Evolutionary conservation across 1,140 invertebrate species (phyloP).

Genomic region (Maniola jurtina): DNA sequence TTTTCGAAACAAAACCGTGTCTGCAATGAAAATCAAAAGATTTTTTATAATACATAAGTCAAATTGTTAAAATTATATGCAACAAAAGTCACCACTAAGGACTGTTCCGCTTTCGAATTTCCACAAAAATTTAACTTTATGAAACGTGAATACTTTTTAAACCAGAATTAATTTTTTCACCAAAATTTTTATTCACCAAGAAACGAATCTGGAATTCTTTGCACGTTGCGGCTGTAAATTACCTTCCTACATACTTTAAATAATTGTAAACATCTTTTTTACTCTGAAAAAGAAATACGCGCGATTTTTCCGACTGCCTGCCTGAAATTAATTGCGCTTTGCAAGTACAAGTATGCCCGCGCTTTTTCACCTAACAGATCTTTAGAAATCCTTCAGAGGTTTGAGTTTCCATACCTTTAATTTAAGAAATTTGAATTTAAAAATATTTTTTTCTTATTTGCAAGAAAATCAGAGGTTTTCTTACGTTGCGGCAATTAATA

Average conservation of each 20-base stretch:
- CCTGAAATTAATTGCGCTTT: background rate
- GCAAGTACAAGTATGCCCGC: background rate
- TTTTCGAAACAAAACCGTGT: no score
- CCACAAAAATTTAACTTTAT: no score
- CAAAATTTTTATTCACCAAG: background rate
- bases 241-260: constrained; percentile 26
- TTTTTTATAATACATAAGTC: no score
- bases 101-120: no score
- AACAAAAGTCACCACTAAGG: no score
- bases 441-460: background rate
- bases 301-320: background rate
- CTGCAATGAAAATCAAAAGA: no score
- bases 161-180: background rate
- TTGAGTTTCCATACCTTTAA: no score
- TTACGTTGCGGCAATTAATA: background rate
- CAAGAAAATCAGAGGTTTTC: background rate
- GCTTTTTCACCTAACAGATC: background rate
- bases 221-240: constrained; percentile 17
- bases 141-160: no score
- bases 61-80: no score
- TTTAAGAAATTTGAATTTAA: background rate
- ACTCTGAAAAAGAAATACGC: background rate
- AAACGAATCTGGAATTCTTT: constrained; percentile 6
- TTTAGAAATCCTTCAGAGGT: no score
- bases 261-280: constrained; percentile 38